A percentile compares a stretch with the other conserved stretches of the same genome.
Conservation (phyloP, 1,140 invertebrate species). For the Formica exsecta region DNA sequence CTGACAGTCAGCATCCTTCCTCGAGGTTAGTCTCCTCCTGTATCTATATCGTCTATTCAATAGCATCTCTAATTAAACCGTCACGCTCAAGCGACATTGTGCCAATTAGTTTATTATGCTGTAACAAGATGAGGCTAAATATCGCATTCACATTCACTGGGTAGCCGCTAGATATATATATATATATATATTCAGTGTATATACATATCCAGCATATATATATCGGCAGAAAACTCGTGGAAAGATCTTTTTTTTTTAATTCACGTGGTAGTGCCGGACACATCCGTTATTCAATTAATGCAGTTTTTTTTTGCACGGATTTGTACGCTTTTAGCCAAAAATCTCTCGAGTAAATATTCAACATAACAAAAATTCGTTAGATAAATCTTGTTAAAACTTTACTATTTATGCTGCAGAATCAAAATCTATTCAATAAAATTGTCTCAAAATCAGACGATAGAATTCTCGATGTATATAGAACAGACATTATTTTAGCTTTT, state of each 20-base stretch:
- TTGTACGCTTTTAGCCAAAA: conserved; percentile 4
- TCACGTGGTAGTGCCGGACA: not conserved
- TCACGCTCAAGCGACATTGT: conserved; percentile 3
- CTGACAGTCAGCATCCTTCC: conserved; percentile 28
- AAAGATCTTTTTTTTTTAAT: conserved; percentile 3
- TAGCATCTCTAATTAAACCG: conserved; percentile 54
- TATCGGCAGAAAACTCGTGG: not conserved
- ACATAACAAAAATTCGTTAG: not conserved
- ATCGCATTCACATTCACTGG: not conserved
- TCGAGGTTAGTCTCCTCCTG: conserved; percentile 49
- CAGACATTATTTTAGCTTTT: not conserved
- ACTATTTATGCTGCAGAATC: not conserved
- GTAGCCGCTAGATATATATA: not conserved
- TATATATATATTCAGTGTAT: not conserved
- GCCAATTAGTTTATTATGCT: conserved; percentile 50
- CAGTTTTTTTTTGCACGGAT: not conserved
- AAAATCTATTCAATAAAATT: not conserved
- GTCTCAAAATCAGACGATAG: not conserved
- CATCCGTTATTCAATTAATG: not conserved
- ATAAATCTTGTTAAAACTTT: not conserved
- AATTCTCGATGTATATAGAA: not conserved
- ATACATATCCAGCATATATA: too few species aligned
- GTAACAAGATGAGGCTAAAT: conserved; percentile 5
- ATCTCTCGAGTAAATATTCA: conserved; percentile 18
- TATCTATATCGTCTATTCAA: not conserved